A percentile compares a stretch with the other conserved stretches of the same genome.
Evolutionary conservation across 2,888 invertebrate genomes (phyloP).

Genomic region (Hypercompe scribonia): DNA sequence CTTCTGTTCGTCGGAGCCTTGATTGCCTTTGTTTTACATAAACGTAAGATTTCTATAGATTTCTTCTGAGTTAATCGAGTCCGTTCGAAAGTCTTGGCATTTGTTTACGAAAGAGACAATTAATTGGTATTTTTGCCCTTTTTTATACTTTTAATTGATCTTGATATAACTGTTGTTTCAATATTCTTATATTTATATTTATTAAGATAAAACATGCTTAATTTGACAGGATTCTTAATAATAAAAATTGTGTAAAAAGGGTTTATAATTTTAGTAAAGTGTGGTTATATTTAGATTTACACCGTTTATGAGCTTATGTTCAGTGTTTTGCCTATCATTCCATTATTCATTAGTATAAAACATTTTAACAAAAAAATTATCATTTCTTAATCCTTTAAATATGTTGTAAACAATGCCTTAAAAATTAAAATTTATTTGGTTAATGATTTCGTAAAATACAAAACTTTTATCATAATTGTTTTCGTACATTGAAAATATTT

Average conservation of each 20-base stretch:
- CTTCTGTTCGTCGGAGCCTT: conserved; percentile 85
- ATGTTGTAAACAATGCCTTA: too few species aligned
- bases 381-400: too few species aligned
- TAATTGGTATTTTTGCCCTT: conserved; percentile 68
- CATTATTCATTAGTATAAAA: too few species aligned
- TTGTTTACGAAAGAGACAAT: conserved; percentile 76
- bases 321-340: background rate
- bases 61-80: conserved; percentile 80
- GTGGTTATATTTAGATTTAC: background rate
- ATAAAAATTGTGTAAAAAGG: background rate
- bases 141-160: conserved; percentile 42
- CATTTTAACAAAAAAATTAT: too few species aligned
- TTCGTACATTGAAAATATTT: background rate
- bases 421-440: too few species aligned
- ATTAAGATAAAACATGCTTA: background rate
- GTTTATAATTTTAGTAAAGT: background rate
- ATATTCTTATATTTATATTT: background rate
- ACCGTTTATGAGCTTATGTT: background rate
- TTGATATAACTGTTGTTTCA: conserved; percentile 16
- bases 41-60: conserved; percentile 86
- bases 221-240: background rate
- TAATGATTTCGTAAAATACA: too few species aligned
- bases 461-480: too few species aligned
- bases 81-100: conserved; percentile 77
- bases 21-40: conserved; percentile 87